Conservation (phyloP, 2,888 invertebrate species). For the Meliscaeva auricollis region DNA sequence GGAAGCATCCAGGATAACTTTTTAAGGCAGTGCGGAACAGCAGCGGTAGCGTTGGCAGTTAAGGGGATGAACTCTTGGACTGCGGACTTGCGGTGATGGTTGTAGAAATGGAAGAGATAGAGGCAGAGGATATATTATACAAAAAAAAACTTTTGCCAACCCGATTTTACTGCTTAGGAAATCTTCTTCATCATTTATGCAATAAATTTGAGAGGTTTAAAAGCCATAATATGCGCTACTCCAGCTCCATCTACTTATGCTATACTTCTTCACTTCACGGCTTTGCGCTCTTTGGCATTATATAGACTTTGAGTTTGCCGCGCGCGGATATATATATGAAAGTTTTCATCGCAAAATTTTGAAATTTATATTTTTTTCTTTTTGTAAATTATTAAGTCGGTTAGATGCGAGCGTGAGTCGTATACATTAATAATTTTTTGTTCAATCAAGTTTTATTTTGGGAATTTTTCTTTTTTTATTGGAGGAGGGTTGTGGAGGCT, state of each 20-base stretch:
- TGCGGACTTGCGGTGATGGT: conserved; percentile 12
- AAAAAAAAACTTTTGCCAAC: conserved; percentile 24
- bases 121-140: background rate
- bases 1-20: conserved; percentile 15
- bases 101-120: background rate
- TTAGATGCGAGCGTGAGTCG: conserved; percentile 6
- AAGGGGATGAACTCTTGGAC: conserved; percentile 61
- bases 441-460: conserved; percentile 25
- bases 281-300: background rate
- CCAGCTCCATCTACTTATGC: background rate
- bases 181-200: conserved; percentile 49
- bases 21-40: background rate
- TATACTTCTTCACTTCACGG: background rate
- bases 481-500: background rate
- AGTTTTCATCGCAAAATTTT: conserved; percentile 34
- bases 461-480: background rate
- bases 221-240: conserved; percentile 39
- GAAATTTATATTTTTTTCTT: conserved; percentile 28
- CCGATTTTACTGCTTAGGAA: conserved; percentile 54
- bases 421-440: conserved; percentile 31
- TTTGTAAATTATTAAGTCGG: conserved; percentile 14
- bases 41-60: conserved; percentile 37
- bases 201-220: conserved; percentile 58
- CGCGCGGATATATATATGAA: conserved; percentile 10
- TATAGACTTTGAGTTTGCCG: conserved; percentile 10